Base-by-base conservation (phyloP, 2,797 vertebrate species). In the Cuculus canorus region DNA sequence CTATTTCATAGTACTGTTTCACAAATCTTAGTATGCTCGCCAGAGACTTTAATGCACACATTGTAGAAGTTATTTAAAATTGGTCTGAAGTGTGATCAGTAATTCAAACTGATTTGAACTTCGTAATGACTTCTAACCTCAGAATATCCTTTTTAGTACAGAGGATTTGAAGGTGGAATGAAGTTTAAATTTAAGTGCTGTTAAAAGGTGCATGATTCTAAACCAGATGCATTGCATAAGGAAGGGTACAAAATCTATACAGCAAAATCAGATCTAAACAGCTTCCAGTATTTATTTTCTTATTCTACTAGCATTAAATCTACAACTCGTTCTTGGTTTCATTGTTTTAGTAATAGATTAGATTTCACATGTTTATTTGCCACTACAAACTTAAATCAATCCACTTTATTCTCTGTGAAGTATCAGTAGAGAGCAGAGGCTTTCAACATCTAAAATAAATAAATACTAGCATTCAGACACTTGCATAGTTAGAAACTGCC, bases 71-170 rank as follows among this genome's bases (percentile, higher is more conserved):
- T 89, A 70, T 86, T 90, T 88, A 10, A 95, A 91, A 73, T 33
- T 48, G 32, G 21, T 85, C 53, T 82, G 88, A 93, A 87, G 89
- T 0, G 0, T 61, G 71, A 88, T 64, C 56, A 14, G 60, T 68
- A 90, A 77, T 88, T 92, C 64, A 79, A 86, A 77, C 39, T 54
- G 43, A 60, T 86, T 92, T 86, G 52, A 94, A 86, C 59, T 65
- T 95, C 39, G 4, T 71, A 73, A 76, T 77, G 56, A n/a, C 48
- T 92, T 93, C 71, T 84, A 80, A 86, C 39, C 60, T 80, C 56
- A 68, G n/a, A 92, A 79, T 27, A 35, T 64, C 85, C 48, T 28
- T 82, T 84, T 90, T 76, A 47, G 53, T 69, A 56, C 18, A 76
- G 64, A 60, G 70, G 43, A 43, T 86, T 82, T 79, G 83, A 83